These are phyloP conservation scores for Martes flavigula DNA, from an alignment of 2,797 vertebrate genomes.

Conservation along the genomic window DNA sequence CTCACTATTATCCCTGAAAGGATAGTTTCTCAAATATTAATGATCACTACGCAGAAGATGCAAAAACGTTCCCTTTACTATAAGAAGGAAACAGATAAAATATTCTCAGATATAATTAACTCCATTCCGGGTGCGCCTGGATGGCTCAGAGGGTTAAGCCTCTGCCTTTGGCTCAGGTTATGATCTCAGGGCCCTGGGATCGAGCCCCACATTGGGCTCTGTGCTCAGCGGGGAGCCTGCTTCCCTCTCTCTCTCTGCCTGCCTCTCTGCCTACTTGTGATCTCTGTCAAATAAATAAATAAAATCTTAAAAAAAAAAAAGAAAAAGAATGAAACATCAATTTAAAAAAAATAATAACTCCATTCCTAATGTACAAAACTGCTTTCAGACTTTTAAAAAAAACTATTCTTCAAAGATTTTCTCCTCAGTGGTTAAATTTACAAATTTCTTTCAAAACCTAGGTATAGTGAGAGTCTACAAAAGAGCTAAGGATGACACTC, in stretches of 20 bases:
- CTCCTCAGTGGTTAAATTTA: neutral
- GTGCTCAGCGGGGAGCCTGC: too few relatives aligned
- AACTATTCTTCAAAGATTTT: slow-evolving; percentile 16
- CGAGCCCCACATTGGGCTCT: too few relatives aligned
- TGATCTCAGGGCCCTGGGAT: too few relatives aligned
- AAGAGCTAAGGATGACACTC: neutral
- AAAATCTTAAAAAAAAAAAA: too few relatives aligned
- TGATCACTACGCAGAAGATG: neutral
- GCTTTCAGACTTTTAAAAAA: neutral
- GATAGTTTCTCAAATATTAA: neutral
- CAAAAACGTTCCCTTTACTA: neutral
- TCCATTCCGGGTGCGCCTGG: neutral
- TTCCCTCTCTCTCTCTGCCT: too few relatives aligned
- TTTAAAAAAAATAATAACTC: neutral
- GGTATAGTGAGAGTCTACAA: neutral
- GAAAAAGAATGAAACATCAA: too few relatives aligned
- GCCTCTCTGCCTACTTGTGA: too few relatives aligned
- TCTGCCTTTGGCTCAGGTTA: too few relatives aligned
- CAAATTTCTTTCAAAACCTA: slow-evolving; percentile 33
- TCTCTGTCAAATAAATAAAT: too few relatives aligned
- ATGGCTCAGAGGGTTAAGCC: too few relatives aligned
- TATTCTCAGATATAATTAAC: neutral
- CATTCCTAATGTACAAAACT: neutral
- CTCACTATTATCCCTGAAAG: neutral
- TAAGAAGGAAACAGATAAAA: slow-evolving; percentile 22